phyloP scores from a whole-genome alignment of 2,113 vertebrate genomes.

The Varanus salvator region DNA sequence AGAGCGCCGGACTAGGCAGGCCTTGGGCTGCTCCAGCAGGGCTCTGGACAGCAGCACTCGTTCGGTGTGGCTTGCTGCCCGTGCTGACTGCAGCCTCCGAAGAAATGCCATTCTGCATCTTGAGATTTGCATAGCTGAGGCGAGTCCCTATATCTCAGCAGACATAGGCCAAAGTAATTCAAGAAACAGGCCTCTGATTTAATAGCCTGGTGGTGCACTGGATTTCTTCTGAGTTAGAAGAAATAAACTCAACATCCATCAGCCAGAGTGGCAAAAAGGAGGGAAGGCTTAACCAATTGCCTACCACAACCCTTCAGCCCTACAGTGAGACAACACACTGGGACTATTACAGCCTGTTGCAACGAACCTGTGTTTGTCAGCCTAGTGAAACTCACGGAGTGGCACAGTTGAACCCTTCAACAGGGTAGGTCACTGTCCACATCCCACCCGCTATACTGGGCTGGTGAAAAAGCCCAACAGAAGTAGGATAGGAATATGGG shows the following conservation, averaged over 20 bases:
- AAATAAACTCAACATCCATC: no score
- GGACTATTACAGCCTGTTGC: background rate
- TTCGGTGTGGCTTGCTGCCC: background rate
- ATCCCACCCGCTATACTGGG: background rate
- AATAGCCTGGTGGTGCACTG: background rate
- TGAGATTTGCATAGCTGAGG: background rate
- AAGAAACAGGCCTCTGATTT: background rate
- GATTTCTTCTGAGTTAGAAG: background rate
- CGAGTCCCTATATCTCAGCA: no score
- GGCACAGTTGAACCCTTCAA: background rate
- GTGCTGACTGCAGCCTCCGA: background rate
- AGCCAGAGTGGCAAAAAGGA: background rate
- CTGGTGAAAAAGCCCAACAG: background rate
- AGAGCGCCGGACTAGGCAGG: background rate
- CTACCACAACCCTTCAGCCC: background rate
- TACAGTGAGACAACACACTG: background rate
- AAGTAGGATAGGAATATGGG: conserved; percentile 39
- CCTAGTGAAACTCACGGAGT: no score
- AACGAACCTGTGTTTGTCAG: no score
- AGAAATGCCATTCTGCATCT: background rate
- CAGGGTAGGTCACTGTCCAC: no score
- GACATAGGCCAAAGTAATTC: background rate
- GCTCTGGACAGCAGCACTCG: background rate
- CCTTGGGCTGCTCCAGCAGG: background rate
- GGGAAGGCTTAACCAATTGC: background rate